Evolutionary conservation across 2,113 vertebrate species (phyloP).

Genomic region (Neolamprologus modestus): DNA sequence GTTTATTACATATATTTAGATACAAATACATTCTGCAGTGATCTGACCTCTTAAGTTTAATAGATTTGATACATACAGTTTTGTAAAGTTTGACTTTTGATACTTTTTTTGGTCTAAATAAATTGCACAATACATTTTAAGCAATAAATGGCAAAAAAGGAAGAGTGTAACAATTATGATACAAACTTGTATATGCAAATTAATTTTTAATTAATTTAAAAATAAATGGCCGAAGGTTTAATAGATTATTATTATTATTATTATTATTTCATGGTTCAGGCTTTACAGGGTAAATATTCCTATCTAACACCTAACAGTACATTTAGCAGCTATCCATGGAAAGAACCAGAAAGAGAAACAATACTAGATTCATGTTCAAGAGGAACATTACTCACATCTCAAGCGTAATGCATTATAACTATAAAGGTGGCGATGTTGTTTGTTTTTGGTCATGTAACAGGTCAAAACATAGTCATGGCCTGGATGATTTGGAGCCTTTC

Average conservation of each 20-base stretch:
- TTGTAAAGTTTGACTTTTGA: neutral
- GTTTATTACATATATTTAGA: neutral
- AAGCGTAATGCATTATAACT: neutral
- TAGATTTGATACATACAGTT: neutral
- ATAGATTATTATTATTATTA: neutral
- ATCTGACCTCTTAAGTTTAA: neutral
- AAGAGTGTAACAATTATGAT: neutral
- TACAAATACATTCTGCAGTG: neutral
- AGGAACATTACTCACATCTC: neutral
- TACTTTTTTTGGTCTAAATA: neutral
- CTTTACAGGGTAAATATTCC: neutral
- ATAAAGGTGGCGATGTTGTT: neutral
- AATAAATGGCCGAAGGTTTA: neutral
- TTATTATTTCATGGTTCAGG: neutral
- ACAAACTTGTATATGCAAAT: neutral
- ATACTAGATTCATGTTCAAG: neutral
- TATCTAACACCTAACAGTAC: neutral
- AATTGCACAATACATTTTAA: neutral
- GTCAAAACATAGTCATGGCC: neutral
- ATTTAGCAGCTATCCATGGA: neutral
- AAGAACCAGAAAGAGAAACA: neutral
- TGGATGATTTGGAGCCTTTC: neutral
- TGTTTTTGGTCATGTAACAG: neutral
- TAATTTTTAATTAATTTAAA: accelerated
- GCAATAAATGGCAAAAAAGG: neutral